Evolutionary conservation across 2,888 invertebrate genomes (phyloP).

Genomic region (Rhyacophila evoluta): DNA sequence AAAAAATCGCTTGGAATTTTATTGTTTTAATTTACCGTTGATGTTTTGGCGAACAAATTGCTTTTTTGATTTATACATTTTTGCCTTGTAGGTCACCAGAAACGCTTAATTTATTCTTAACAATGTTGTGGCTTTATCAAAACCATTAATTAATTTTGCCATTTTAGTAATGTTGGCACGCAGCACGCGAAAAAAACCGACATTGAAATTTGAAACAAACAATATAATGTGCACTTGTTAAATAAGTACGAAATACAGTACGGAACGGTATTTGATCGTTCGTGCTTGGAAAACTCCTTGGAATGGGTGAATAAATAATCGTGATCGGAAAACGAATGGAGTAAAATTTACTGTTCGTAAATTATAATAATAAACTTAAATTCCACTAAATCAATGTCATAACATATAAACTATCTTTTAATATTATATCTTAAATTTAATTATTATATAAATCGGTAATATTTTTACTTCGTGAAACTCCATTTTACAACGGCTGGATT

Average conservation of each 20-base stretch:
- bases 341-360: no score
- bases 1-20: neutral
- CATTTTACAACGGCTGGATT: no score
- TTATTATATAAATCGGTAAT: no score
- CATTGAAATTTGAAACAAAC: neutral
- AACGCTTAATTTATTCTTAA: conserved; percentile 10
- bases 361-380: no score
- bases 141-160: conserved; percentile 5
- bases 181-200: neutral
- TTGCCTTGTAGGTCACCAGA: neutral
- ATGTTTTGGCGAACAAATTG: neutral
- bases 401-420: no score
- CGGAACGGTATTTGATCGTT: neutral
- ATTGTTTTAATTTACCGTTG: neutral
- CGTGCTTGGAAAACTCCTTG: neutral
- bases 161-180: neutral
- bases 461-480: no score
- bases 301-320: neutral
- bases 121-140: neutral
- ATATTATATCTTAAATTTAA: no score
- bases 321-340: no score
- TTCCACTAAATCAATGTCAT: no score
- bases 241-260: neutral
- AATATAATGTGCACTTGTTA: neutral
- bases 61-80: neutral